phyloP scores from a whole-genome alignment of 2,797 vertebrate genomes.

The Trachurus trachurus region DNA sequence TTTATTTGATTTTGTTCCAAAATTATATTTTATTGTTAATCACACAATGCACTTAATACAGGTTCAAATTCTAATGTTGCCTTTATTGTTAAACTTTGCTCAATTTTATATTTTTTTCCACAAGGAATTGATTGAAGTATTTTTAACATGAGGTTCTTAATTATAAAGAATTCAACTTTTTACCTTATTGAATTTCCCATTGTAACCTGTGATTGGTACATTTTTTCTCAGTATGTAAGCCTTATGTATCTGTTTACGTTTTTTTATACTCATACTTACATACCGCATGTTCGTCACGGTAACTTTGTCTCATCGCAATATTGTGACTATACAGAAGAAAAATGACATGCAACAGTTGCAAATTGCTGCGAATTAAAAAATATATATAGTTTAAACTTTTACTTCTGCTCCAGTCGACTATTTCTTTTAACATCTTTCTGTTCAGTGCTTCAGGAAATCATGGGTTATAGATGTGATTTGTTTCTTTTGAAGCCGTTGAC shows the following conservation, averaged over 20 bases:
- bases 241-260: slow-evolving; percentile 77
- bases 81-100: slow-evolving; percentile 33
- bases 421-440: slow-evolving; percentile 6
- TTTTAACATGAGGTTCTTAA: slow-evolving; percentile 51
- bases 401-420: slow-evolving; percentile 31
- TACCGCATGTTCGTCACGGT: slow-evolving; percentile 66
- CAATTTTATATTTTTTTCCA: slow-evolving; percentile 45
- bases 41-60: slow-evolving; percentile 77
- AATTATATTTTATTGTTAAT: slow-evolving; percentile 69
- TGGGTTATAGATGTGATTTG: neutral
- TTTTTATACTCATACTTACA: slow-evolving; percentile 73
- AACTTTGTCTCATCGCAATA: slow-evolving; percentile 44
- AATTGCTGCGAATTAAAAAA: slow-evolving; percentile 80
- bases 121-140: slow-evolving; percentile 41
- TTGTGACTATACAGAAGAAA: slow-evolving; percentile 60
- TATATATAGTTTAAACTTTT: slow-evolving; percentile 57
- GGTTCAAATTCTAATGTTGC: slow-evolving; percentile 57
- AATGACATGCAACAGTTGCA: slow-evolving; percentile 69
- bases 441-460: neutral
- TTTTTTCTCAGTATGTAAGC: slow-evolving; percentile 72
- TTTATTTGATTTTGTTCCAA: slow-evolving; percentile 42
- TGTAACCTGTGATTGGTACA: slow-evolving; percentile 73
- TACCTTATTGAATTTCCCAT: slow-evolving; percentile 52
- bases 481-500: neutral
- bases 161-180: slow-evolving; percentile 43